Evolutionary conservation across 2,888 invertebrate species (phyloP).

Genomic region (Candidula unifasciata): DNA sequence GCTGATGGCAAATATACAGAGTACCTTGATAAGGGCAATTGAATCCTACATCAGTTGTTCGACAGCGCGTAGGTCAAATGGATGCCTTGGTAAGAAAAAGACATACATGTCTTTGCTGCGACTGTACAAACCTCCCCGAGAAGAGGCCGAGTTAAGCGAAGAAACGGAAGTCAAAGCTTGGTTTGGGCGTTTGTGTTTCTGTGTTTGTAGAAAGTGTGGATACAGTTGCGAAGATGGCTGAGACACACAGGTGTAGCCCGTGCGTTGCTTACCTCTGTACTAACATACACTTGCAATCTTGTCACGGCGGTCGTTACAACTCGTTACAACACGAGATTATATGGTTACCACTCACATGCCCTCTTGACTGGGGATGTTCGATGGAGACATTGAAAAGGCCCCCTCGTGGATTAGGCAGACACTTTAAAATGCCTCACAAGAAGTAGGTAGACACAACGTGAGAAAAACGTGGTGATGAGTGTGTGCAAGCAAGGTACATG

Average conservation of each 20-base stretch:
- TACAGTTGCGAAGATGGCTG: background rate
- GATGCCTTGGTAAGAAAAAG: background rate
- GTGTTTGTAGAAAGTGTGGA: slow-evolving; percentile 33
- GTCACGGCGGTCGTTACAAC: slow-evolving; percentile 24
- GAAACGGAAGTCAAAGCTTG: background rate
- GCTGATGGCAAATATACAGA: slow-evolving; percentile 11
- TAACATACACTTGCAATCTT: slow-evolving; percentile 39
- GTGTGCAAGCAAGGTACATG: background rate
- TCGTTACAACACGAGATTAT: slow-evolving; percentile 27
- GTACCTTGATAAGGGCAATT: slow-evolving; percentile 12
- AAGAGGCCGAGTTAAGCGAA: background rate
- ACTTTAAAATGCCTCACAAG: slow-evolving; percentile 15
- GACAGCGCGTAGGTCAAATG: background rate
- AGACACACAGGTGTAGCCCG: background rate
- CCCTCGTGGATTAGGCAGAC: slow-evolving; percentile 3
- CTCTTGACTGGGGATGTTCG: slow-evolving; percentile 11
- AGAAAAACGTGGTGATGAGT: background rate
- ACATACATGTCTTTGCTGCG: slow-evolving; percentile 5
- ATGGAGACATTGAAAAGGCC: slow-evolving; percentile 11
- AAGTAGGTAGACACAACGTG: background rate
- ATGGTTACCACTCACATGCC: slow-evolving; percentile 15
- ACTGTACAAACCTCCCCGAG: background rate
- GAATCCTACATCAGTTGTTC: background rate
- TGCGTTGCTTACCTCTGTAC: slow-evolving; percentile 14
- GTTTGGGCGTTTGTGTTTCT: background rate